Evolutionary conservation across 2,888 invertebrate species (phyloP).

Genomic region (Muscina levida): DNA sequence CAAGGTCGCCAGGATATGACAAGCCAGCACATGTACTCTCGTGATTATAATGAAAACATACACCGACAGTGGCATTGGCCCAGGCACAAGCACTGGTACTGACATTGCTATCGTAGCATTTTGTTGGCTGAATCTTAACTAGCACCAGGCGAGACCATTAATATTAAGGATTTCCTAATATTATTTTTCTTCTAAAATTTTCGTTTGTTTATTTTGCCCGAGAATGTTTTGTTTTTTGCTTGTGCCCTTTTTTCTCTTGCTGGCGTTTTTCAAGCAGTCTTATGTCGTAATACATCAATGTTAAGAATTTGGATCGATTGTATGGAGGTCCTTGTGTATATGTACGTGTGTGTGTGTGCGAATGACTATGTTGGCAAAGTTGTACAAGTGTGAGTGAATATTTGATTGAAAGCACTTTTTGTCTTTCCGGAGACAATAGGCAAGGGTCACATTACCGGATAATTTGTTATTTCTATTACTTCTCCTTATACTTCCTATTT

Average conservation of each 20-base stretch:
- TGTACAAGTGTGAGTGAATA: constrained; percentile 36
- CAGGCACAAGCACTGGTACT: neutral
- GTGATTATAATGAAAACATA: constrained; percentile 9
- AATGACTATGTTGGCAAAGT: constrained; percentile 13
- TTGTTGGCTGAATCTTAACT: constrained; percentile 24
- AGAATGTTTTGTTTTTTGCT: neutral
- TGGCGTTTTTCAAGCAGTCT: constrained; percentile 23
- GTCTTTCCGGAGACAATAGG: constrained; percentile 58
- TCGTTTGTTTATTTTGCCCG: constrained; percentile 27
- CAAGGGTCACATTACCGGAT: constrained; percentile 62
- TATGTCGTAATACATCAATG: constrained; percentile 55
- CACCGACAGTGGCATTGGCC: constrained; percentile 15
- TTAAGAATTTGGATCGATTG: constrained; percentile 56
- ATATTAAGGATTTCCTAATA: constrained; percentile 64
- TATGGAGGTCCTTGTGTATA: neutral
- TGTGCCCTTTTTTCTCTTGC: constrained; percentile 43
- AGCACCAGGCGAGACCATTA: constrained; percentile 65
- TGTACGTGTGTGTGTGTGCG: constrained; percentile 19
- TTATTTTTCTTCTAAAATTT: constrained; percentile 32
- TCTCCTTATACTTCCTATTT: neutral
- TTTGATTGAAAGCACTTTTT: constrained; percentile 58
- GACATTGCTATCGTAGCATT: neutral
- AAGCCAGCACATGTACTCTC: constrained; percentile 49
- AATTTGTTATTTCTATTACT: constrained; percentile 64
- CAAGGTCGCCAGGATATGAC: constrained; percentile 64